Evolutionary conservation across 2,797 vertebrate genomes (phyloP), one percentile per base, ranked within the genome.

Genomic region (Melanotaenia parkinsoni): DNA sequence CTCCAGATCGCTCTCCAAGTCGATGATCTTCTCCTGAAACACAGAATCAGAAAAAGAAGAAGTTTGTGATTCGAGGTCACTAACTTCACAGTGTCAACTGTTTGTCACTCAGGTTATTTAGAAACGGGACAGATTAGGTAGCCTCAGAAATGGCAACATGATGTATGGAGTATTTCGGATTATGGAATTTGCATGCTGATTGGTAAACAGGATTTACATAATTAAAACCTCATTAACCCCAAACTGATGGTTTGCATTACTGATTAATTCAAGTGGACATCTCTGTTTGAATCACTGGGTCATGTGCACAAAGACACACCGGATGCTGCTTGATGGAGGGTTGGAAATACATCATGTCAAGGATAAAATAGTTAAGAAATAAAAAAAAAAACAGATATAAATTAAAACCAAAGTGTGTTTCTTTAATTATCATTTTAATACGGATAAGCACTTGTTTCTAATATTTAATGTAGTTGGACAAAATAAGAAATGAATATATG

Each of bases 1-100:
- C 86, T 96, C 95, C 77, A 95, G 67, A 5, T 95, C 94, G 0
- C 69, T 89, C 85, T 95, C 94, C 77, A 95, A 64, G 76, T 95
- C 94, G 2, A 95, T 93, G 22, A 94, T 63, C 58, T 91, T 93
- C 85, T 95, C 95, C 94, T 95, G 84, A 51, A 53, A 72, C 7
- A 59, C 7, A 59, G 0, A 60, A 40, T 18, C 32, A 33, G 20
- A 53, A 37, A 37, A 1, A 58, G 66, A 32, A n/a, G 1, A 5
- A 18, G 18, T 38, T 40, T 63, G 18, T 45, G 50, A 45, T 69
- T 47, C 47, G 50, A 77, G 67, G 80, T 84, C 74, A 80, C 20
- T 61, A 11, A 35, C 51, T 38, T 58, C 43, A 45, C 20, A n/a
- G 35, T 54, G 45, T 28, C 43, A 62, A 4, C 66, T 0, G 26